Percentiles rank a stretch among this genome's conserved stretches.
These are phyloP conservation scores for Reticulitermes lucifugus DNA, from an alignment of 2,888 invertebrate genomes.

Conservation along the genomic window DNA sequence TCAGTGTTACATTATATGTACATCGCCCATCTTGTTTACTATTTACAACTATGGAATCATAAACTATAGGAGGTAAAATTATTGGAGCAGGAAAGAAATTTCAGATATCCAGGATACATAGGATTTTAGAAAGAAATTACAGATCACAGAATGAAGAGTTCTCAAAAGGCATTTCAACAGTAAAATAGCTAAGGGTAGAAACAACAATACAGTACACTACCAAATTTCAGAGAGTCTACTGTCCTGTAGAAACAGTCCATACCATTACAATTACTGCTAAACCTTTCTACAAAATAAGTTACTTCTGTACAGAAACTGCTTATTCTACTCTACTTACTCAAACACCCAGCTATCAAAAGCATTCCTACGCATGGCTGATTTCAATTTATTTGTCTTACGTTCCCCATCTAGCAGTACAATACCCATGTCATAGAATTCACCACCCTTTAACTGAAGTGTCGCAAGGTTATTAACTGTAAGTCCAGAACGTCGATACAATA, in stretches of 20 bases:
- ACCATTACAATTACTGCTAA: not conserved
- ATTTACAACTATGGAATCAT: too few relatives aligned
- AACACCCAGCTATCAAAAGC: conserved; percentile 64
- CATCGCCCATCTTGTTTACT: too few relatives aligned
- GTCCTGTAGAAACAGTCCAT: not conserved
- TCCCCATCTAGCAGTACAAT: conserved; percentile 65
- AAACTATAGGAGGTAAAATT: too few relatives aligned
- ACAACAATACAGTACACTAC: too few relatives aligned
- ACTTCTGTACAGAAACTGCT: not conserved
- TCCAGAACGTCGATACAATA: conserved; percentile 65
- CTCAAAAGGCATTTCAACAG: too few relatives aligned
- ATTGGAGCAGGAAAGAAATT: too few relatives aligned
- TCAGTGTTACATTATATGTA: too few relatives aligned
- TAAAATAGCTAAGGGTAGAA: too few relatives aligned
- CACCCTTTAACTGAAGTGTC: conserved; percentile 61
- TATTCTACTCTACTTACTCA: conserved; percentile 54
- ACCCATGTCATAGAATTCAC: conserved; percentile 65
- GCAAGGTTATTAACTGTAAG: conserved; percentile 56
- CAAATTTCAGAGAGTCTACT: not conserved
- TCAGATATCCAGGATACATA: too few relatives aligned
- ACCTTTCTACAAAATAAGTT: not conserved
- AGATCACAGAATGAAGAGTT: too few relatives aligned
- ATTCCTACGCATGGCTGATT: conserved; percentile 57
- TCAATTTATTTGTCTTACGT: conserved; percentile 61
- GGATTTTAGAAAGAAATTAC: too few relatives aligned